phyloP scores from a whole-genome alignment of 2,113 vertebrate genomes.

The Vireo altiloquus region DNA sequence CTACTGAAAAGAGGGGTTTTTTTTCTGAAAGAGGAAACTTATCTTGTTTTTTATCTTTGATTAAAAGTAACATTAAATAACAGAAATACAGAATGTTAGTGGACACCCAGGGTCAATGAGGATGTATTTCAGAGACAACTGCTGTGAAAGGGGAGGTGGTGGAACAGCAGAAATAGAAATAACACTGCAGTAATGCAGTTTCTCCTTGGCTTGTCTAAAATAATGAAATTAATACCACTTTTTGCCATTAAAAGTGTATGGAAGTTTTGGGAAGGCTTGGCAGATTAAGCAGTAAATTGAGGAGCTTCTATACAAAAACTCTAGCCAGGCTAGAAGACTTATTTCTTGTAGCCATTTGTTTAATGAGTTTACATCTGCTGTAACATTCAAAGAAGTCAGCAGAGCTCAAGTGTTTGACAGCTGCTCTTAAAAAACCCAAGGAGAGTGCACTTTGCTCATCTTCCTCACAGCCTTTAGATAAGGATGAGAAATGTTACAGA shows the following conservation, averaged over 20 bases:
- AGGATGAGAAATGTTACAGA: conserved; percentile 3
- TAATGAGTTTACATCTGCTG: conserved; percentile 37
- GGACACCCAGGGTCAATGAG: not conserved
- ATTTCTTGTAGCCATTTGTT: conserved; percentile 32
- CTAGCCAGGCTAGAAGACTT: not conserved
- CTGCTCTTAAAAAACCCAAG: not conserved
- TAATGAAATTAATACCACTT: not conserved
- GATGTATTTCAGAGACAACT: not conserved
- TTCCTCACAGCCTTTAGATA: not conserved
- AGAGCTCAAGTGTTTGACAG: conserved; percentile 19
- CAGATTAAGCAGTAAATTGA: not conserved
- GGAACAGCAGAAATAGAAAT: conserved; percentile 7
- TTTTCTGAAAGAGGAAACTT: not conserved
- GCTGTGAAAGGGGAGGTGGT: not conserved
- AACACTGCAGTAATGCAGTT: not conserved
- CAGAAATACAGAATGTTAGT: not conserved
- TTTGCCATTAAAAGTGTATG: not conserved
- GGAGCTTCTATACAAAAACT: not conserved
- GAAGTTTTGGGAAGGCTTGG: not conserved
- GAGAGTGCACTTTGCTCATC: not conserved
- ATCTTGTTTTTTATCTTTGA: not conserved
- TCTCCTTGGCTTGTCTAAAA: not conserved
- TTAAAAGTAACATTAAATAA: not conserved
- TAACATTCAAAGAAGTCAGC: not conserved
- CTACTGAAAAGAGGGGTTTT: not conserved